phyloP scores from a whole-genome alignment of 2,888 invertebrate species.

The Tachina grossa region DNA sequence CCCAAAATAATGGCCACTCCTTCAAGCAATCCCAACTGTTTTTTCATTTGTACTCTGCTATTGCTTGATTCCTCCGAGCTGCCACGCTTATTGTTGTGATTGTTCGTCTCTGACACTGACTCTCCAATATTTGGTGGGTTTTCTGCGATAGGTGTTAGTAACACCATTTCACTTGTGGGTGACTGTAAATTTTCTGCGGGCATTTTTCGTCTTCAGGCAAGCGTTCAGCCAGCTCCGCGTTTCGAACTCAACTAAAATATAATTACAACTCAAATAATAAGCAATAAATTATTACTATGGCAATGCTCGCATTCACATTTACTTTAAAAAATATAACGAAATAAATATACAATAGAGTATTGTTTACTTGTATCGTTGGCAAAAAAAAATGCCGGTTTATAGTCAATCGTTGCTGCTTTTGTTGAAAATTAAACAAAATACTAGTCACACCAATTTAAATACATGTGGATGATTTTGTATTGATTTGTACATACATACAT shows the following conservation, averaged over 20 bases:
- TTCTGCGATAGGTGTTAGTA: slow-evolving; percentile 80
- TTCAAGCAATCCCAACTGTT: slow-evolving; percentile 94
- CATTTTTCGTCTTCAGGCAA: slow-evolving; percentile 73
- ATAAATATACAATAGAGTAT: slow-evolving; percentile 40
- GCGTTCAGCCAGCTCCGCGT: slow-evolving; percentile 55
- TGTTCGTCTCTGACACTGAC: slow-evolving; percentile 9
- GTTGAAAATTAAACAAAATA: background rate
- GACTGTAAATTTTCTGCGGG: slow-evolving; percentile 77
- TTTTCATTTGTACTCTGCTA: slow-evolving; percentile 89
- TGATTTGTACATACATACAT: too few species aligned
- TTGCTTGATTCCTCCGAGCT: slow-evolving; percentile 75
- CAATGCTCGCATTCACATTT: slow-evolving; percentile 3
- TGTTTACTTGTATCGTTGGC: slow-evolving; percentile 23
- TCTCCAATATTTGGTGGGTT: slow-evolving; percentile 71
- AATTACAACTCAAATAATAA: slow-evolving; percentile 13
- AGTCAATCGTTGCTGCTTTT: slow-evolving; percentile 10
- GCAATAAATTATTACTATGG: slow-evolving; percentile 28
- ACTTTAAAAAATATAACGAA: slow-evolving; percentile 13
- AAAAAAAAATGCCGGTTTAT: slow-evolving; percentile 50
- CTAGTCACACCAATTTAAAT: slow-evolving; percentile 42
- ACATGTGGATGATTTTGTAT: background rate
- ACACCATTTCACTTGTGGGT: slow-evolving; percentile 81
- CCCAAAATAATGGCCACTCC: slow-evolving; percentile 97
- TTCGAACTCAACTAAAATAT: slow-evolving; percentile 47
- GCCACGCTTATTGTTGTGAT: slow-evolving; percentile 72